phyloP scores from a whole-genome alignment of 1,140 invertebrate species.

The Elysia chlorotica region DNA sequence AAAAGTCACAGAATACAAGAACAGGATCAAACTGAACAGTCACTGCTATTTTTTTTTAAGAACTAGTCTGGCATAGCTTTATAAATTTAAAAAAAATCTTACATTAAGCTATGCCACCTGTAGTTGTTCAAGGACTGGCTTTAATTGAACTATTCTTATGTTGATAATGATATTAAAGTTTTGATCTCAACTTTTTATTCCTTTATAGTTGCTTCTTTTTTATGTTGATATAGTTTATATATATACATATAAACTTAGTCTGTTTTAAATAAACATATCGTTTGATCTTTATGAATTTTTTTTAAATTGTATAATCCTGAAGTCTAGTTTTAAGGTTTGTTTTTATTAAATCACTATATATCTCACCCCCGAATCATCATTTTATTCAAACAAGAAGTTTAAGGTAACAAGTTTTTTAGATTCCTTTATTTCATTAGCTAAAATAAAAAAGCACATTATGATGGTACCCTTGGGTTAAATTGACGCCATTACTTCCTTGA shows the following conservation, averaged over 20 bases:
- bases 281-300: too few species aligned
- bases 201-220: neutral
- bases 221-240: neutral
- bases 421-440: too few species aligned
- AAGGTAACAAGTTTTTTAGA: neutral
- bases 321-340: neutral
- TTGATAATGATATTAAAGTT: neutral
- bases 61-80: neutral
- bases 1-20: too few species aligned
- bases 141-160: too few species aligned
- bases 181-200: neutral
- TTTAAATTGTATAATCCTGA: too few species aligned
- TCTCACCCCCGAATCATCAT: neutral
- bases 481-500: too few species aligned
- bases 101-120: neutral
- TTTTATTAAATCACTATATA: neutral
- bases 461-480: too few species aligned
- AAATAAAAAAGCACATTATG: too few species aligned
- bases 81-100: neutral
- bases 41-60: too few species aligned
- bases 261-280: neutral
- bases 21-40: too few species aligned
- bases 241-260: neutral
- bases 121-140: too few species aligned
- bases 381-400: neutral